Base-by-base conservation (phyloP, 2,797 vertebrate species). In the Halcyon badia region DNA sequence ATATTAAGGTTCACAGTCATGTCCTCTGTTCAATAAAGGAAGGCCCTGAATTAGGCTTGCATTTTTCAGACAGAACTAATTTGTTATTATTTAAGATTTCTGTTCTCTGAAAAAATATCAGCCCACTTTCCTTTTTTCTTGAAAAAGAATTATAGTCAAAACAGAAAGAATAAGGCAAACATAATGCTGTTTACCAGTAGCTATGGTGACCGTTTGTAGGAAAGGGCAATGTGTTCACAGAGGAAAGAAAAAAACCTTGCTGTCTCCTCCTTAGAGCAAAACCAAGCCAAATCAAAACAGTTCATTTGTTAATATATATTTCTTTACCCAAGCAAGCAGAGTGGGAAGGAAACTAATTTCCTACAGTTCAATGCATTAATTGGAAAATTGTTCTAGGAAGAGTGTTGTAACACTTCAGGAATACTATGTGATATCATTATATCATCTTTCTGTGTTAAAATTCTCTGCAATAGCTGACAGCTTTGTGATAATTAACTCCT, bases 401-500 rank as follows among this genome's bases (percentile, higher is more conserved):
- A 39, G 12, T 60, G 14, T n/a, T 7, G 2, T 65, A 90, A 79
- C 31, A 42, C 17, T 87, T 94, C 66, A 90, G 89, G 84, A 84
- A 89, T 96, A 65, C 51, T 92, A 33, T n/a, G 72, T 5, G 14
- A 37, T 65, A 49, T 77, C 48, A 71, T 82, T 77, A 2, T 48
- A 46, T 46, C 20, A 71, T 66, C 21, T 70, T 69, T 87, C 66
- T 79, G 49, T 79, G 52, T 28, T 92, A 44, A 89, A 95, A 49
- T 42, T 58, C n/a, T 20, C 86, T 92, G 33, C 65, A 71, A 77
- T 80, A 83, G 70, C 57, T 93, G 71, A 84, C 33, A 84, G n/a
- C 77, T 87, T 24, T 89, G 20, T 69, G 96, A 41, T 87, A 94
- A 95, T 94, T 83, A 93, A 81, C 75, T 96, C 51, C 85, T 97